Base-by-base conservation (phyloP, 2,797 vertebrate species). In the Mallotus villosus region DNA sequence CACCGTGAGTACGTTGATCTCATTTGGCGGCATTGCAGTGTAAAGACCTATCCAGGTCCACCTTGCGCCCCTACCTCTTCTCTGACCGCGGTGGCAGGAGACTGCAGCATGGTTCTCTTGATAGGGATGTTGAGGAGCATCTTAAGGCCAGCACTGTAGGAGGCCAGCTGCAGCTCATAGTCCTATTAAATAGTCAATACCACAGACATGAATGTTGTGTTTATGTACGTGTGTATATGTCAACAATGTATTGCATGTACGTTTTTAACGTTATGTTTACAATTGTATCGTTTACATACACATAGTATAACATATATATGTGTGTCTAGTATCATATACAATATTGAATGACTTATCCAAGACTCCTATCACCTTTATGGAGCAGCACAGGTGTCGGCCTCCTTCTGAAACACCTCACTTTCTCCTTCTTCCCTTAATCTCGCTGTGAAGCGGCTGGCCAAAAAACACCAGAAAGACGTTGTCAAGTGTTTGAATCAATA, bases 51-150 rank as follows among this genome's bases (percentile, higher is more conserved):
- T 91, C 70, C 72, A 73, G 34, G 49, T 68, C 82, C 81, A 85
- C 90, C 88, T 89, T 62, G 41, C 57, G 21, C 67, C n/a, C 81
- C 2, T 92, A 99, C 98, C 95, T 99, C 96, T 80, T 96, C 91
- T 74, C 95, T 91, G 81, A 99, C 92, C 55, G 92, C 85, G 49
- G 93, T 92, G 29, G 96, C 92, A 17, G 97, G 96, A 63, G 97
- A 99, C 81, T 97, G 96, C 68, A 98, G 91, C 90, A 98, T 91
- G 0, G 94, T 95, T 77, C 93, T 96, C 89, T 97, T 98, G 82
- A 99, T 94, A 5, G 97, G 98, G 81, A 99, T 95, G 79, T 96
- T 98, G 32, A 97, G 94, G 63, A 99, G 83, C 0, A 97, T 99
- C 91, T 99, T 97, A 82, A 99, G 84, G 51, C 97, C 96, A 0